Base-by-base conservation (phyloP, 2,888 invertebrate species). In the Nephrotoma appendiculata region DNA sequence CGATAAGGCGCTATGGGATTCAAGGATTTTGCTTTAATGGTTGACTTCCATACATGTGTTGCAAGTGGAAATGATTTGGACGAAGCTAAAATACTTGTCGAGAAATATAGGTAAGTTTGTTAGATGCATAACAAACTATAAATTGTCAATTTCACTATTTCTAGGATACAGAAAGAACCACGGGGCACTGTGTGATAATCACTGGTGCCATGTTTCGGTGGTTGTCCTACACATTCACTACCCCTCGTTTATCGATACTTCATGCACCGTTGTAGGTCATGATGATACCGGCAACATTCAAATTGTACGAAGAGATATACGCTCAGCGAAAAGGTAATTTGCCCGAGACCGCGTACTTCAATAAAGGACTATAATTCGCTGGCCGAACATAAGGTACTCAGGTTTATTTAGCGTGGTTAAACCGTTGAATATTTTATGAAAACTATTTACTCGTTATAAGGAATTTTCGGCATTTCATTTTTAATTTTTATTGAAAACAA, bases 211-310 rank as follows among this genome's bases (percentile, higher is more conserved):
- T n/a, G n/a, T n/a, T n/a, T n/a, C n/a, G n/a, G n/a, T n/a, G n/a
- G n/a, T n/a, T n/a, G n/a, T n/a, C n/a, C n/a, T n/a, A n/a, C n/a
- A n/a, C 94, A 83, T 91, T 96, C 97, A 7, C 92, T 98, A 87
- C 98, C 98, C 0, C 94, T 89, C 93, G 93, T 89, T 95, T 96
- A 89, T 93, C 93, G 87, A 93, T 94, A 91, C 93, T 96, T 0
- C 96, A 97, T 91, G 95, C 94, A 48, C 96, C 97, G 11, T 95
- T 97, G 89, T 98, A 98, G 93, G 95, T 96, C 0, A 92, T 95
- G 87, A 92, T n/a, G n/a, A n/a, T n/a, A n/a, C n/a, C n/a, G n/a
- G n/a, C n/a, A n/a, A n/a, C n/a, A n/a, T n/a, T n/a, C n/a, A n/a
- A n/a, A n/a, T n/a, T n/a, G n/a, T n/a, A n/a, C n/a, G n/a, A n/a